phyloP scores from a whole-genome alignment of 92 coral and sea anemone species.

The Bergia puertoricense region DNA sequence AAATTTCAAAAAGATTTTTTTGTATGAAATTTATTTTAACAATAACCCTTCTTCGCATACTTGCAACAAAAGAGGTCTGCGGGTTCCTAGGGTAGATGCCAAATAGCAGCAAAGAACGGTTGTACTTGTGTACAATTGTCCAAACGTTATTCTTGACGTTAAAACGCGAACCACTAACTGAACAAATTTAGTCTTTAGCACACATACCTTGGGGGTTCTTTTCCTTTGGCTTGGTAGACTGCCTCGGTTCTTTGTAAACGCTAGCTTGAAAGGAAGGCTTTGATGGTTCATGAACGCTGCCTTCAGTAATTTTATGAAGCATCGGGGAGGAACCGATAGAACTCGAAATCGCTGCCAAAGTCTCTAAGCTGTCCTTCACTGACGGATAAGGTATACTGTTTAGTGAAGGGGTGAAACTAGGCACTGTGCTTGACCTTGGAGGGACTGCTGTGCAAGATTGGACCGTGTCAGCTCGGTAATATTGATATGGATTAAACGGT shows the following conservation, averaged over 20 bases:
- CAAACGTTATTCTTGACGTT: neutral
- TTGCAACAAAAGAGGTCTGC: slow-evolving; percentile 3
- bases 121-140: neutral
- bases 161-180: neutral
- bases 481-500: slow-evolving; percentile 65
- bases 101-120: neutral
- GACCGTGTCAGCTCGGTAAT: slow-evolving; percentile 43
- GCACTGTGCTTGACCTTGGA: slow-evolving; percentile 38
- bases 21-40: neutral
- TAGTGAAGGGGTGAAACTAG: slow-evolving; percentile 36
- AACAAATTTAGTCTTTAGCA: neutral
- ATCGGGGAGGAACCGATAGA: slow-evolving; percentile 33
- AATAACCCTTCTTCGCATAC: neutral
- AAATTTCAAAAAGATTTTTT: neutral
- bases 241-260: slow-evolving; percentile 8
- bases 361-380: slow-evolving; percentile 41
- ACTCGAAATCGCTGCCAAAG: slow-evolving; percentile 41
- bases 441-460: slow-evolving; percentile 42
- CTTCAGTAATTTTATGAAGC: slow-evolving; percentile 41
- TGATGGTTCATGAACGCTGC: neutral
- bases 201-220: slow-evolving; percentile 17
- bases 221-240: slow-evolving; percentile 19
- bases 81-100: neutral
- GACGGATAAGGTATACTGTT: slow-evolving; percentile 41
- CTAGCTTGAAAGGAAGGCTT: slow-evolving; percentile 14